Evolutionary conservation across 2,797 vertebrate species (phyloP), one percentile per base, ranked within the genome.

Genomic region (Carduelis carduelis): DNA sequence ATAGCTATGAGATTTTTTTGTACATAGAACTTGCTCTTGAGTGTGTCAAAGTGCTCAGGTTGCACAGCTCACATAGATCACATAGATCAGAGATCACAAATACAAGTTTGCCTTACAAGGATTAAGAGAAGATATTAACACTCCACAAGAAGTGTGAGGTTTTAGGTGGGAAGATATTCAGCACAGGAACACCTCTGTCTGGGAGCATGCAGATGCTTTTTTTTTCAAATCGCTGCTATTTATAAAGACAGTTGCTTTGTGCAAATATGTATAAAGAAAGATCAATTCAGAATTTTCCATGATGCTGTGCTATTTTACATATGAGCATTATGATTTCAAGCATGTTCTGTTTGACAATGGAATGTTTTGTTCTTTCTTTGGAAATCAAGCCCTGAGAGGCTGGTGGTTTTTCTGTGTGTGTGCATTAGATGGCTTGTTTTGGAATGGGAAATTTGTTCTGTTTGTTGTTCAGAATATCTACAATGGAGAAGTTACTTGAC

Each of bases 141-240:
- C 9, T 50, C 52, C 19, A 9, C 17, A 47, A 71, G 65, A 80
- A 74, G 15, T 50, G 82, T 66, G 61, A 94, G 63, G 39, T 55
- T 72, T 34, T 34, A 65, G 52, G 78, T 85, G 85, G 93, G 69
- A 96, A 95, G 56, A 46, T 80, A 50, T 59, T 94, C 80, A 83
- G 75, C 55, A 71, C 43, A 78, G 75, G 56, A 94, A 57, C 83
- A 93, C 74, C 53, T 93, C 71, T 91, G 68, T 47, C 46, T 53
- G 37, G 68, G 8, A 87, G 49, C 34, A 13, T 53, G 46, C 56
- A 83, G 77, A 27, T 11, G 2, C 5, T 19, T 57, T 55, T 74
- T 47, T 55, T 76, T 91, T 23, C 13, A 14, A 23, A 61, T 35
- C 81, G 65, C 46, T 12, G 3, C 2, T 75, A 47, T 66, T 91